A percentile compares a stretch with the other conserved stretches of the same genome.
These are phyloP conservation scores for Parauchenoglanis punctatus DNA, from an alignment of 2,797 vertebrate species.

Conservation along the genomic window DNA sequence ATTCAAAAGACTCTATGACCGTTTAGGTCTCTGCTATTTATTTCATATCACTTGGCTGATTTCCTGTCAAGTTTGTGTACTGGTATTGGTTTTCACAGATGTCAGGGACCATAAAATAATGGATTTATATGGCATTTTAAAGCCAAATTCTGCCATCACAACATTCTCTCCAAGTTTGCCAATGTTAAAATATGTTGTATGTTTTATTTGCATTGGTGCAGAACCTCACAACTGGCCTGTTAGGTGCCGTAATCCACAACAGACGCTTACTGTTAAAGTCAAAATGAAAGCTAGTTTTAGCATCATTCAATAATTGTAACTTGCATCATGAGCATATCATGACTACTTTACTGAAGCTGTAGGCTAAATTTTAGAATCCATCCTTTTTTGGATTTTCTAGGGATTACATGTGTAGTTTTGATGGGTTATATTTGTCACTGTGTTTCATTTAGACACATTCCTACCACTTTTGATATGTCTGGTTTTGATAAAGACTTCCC, in stretches of 20 bases:
- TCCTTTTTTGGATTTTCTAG: constrained; percentile 4
- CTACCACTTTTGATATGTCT: background rate
- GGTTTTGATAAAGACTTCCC: background rate
- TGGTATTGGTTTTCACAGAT: background rate
- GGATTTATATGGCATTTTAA: background rate
- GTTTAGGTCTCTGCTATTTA: background rate
- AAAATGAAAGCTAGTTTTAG: background rate
- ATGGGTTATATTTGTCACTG: background rate
- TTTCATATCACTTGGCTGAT: background rate
- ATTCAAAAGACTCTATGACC: constrained; percentile 3
- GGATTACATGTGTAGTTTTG: background rate
- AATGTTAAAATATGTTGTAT: background rate
- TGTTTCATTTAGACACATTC: background rate
- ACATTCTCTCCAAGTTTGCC: background rate
- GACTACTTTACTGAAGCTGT: background rate
- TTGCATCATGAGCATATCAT: constrained; percentile 1
- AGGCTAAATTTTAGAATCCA: background rate
- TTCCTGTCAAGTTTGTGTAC: background rate
- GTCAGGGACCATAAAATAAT: constrained; percentile 1
- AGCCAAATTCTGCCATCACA: background rate
- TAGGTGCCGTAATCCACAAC: background rate
- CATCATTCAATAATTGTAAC: background rate
- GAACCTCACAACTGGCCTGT: background rate
- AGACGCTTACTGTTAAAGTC: background rate
- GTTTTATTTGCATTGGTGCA: background rate